A percentile compares a stretch with the other conserved stretches of the same genome.
phyloP scores from a whole-genome alignment of 2,113 vertebrate genomes.

The Forbesichthys agassizii region DNA sequence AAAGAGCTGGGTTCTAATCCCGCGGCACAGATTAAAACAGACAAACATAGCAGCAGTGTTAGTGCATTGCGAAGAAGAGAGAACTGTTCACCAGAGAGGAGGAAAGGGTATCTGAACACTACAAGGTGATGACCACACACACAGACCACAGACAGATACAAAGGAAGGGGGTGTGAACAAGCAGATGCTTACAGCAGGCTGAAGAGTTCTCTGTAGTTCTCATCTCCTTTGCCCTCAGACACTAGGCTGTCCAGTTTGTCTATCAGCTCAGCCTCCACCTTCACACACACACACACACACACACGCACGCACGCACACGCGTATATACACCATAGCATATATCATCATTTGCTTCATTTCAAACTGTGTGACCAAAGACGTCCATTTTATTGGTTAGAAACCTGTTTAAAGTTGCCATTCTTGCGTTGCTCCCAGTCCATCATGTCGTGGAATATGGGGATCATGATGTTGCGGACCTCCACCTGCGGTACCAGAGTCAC shows the following conservation, averaged over 20 bases:
- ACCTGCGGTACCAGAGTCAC: conserved; percentile 95
- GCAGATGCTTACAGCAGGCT: conserved; percentile 86
- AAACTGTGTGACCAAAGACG: too few species aligned
- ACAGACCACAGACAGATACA: too few species aligned
- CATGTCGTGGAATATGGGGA: conserved; percentile 99
- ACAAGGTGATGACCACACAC: too few species aligned
- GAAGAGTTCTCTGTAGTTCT: conserved; percentile 98
- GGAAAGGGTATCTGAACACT: not conserved
- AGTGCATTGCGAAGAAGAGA: conserved; percentile 43
- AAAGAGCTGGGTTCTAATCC: conserved; percentile 97
- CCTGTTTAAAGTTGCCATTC: conserved; percentile 98
- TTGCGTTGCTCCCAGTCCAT: conserved; percentile 99
- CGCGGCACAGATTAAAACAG: conserved; percentile 82
- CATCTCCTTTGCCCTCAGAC: conserved; percentile 96
- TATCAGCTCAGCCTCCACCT: conserved; percentile 97
- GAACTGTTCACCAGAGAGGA: conserved; percentile 24
- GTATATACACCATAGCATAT: too few species aligned
- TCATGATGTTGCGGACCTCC: conserved; percentile 97
- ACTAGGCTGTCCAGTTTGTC: conserved; percentile 98
- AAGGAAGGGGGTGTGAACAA: too few species aligned
- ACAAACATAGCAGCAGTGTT: conserved; percentile 56
- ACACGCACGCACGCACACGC: not conserved
- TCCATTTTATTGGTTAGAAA: conserved; percentile 23
- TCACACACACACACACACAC: conserved; percentile 17
- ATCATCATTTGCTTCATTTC: too few species aligned